Conservation (phyloP, 64 coral and sea anemone species). For the Anthopleura sola region DNA sequence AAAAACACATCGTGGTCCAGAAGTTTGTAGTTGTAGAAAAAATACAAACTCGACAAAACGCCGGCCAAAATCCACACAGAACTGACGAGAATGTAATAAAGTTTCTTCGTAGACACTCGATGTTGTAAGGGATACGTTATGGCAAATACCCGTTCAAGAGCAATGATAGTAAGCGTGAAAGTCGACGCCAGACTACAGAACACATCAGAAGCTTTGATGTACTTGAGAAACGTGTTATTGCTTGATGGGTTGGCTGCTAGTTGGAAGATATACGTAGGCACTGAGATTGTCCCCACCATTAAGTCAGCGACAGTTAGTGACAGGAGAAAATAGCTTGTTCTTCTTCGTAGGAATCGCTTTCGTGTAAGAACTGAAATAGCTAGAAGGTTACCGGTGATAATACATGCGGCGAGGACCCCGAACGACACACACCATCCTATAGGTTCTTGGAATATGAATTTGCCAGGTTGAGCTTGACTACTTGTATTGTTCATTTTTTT, state of each 20-base stretch:
- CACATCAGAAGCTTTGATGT: slow-evolving; percentile 42
- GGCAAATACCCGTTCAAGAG: slow-evolving; percentile 64
- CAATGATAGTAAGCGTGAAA: slow-evolving; percentile 79
- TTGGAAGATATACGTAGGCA: slow-evolving; percentile 45
- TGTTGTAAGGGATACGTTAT: slow-evolving; percentile 66
- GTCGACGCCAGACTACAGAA: slow-evolving; percentile 73
- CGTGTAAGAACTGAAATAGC: slow-evolving; percentile 55
- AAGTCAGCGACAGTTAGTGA: slow-evolving; percentile 45
- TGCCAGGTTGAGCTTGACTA: not conserved
- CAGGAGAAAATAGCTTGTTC: slow-evolving; percentile 59
- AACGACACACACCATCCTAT: slow-evolving; percentile 26
- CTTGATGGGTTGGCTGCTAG: not conserved
- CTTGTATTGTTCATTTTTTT: not conserved
- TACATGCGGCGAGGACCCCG: slow-evolving; percentile 23
- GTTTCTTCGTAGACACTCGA: slow-evolving; percentile 37
- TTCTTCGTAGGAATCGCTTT: slow-evolving; percentile 36
- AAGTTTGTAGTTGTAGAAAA: slow-evolving; percentile 58
- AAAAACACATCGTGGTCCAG: slow-evolving; percentile 69
- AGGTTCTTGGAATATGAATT: not conserved
- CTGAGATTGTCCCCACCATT: slow-evolving; percentile 51
- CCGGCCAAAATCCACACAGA: slow-evolving; percentile 58
- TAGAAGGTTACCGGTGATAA: slow-evolving; percentile 38
- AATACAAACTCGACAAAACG: slow-evolving; percentile 67
- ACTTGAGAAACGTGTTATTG: not conserved
- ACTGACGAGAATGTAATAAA: slow-evolving; percentile 52